Conservation (phyloP, 2,113 vertebrate species). For the Zapornia atra region DNA sequence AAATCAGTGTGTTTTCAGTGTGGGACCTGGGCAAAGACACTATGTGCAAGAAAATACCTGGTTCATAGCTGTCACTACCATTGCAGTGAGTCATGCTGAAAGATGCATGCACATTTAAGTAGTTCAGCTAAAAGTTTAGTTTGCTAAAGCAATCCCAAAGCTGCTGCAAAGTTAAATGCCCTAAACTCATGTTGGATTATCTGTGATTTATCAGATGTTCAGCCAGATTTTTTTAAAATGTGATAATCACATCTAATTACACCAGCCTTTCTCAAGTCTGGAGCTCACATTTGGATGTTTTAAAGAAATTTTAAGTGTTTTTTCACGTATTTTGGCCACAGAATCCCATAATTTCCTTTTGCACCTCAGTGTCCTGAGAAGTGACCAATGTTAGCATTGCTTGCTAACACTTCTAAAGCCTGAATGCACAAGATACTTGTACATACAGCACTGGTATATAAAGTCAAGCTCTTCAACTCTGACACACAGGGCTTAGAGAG, state of each 20-base stretch:
- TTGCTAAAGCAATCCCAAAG: not conserved
- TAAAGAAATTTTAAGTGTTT: not conserved
- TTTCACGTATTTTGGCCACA: not conserved
- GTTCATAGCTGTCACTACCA: not conserved
- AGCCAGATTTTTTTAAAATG: not conserved
- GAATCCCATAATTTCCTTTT: not conserved
- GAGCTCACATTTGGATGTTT: not conserved
- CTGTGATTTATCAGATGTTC: not conserved
- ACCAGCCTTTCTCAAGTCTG: not conserved
- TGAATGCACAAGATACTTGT: too few species aligned
- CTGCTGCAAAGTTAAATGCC: not conserved
- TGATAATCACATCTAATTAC: not conserved
- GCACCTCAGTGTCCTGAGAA: not conserved
- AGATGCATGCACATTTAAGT: too few species aligned
- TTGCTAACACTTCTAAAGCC: not conserved
- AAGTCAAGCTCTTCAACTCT: not conserved
- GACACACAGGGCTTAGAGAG: not conserved
- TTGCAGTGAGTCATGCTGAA: not conserved
- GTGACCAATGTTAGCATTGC: rapidly evolving
- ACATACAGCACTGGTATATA: not conserved
- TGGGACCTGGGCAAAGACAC: not conserved
- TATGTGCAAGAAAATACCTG: not conserved
- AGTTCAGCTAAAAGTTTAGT: not conserved
- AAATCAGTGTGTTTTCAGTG: not conserved
- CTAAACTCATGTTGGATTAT: not conserved